A percentile compares a stretch with the other conserved stretches of the same genome.
These are phyloP conservation scores for Arenaria interpres DNA, from an alignment of 2,113 vertebrate species.

Conservation along the genomic window DNA sequence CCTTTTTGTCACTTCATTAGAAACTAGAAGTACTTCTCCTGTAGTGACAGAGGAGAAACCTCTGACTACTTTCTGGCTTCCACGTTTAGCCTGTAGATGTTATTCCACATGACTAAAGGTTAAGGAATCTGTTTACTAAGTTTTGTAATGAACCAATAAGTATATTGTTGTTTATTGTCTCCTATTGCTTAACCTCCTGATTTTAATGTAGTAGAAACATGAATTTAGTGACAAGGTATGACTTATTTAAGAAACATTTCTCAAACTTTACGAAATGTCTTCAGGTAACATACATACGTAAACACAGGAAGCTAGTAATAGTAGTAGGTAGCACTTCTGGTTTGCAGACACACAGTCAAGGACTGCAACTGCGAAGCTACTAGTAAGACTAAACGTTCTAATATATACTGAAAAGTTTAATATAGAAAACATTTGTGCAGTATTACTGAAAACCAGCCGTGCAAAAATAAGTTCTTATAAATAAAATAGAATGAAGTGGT, in stretches of 20 bases:
- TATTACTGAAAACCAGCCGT: background rate
- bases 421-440: background rate
- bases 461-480: background rate
- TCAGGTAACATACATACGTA: background rate
- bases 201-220: background rate
- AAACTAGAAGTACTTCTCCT: background rate
- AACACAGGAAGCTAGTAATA: background rate
- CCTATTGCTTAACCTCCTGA: background rate
- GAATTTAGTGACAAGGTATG: background rate
- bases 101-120: background rate
- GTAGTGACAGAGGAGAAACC: background rate
- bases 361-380: background rate
- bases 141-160: background rate
- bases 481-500: background rate
- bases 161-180: background rate
- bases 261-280: background rate
- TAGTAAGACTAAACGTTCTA: background rate
- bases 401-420: background rate
- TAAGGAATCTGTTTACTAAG: background rate
- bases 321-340: background rate
- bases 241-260: background rate
- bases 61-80: background rate
- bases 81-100: accelerated
- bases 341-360: background rate
- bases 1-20: background rate